Conservation (phyloP, 1,140 invertebrate genomes). For the Drosophila chauvacae region DNA sequence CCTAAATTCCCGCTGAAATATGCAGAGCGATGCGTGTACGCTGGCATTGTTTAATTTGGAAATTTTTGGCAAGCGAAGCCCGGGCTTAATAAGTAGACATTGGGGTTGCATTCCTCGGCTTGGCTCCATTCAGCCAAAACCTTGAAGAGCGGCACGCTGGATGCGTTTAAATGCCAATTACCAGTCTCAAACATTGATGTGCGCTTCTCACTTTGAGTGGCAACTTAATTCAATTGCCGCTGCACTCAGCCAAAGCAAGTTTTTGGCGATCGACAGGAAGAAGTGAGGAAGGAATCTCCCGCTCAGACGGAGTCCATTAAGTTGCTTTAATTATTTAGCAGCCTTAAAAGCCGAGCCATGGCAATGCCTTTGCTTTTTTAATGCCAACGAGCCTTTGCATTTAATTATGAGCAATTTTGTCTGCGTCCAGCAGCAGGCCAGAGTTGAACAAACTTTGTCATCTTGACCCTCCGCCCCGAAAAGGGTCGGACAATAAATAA, state of each 20-base stretch:
- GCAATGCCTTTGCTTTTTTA: slow-evolving; percentile 66
- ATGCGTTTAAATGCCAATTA: slow-evolving; percentile 61
- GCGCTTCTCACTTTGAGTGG: slow-evolving; percentile 66
- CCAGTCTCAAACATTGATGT: slow-evolving; percentile 65
- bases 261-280: slow-evolving; percentile 45
- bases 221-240: slow-evolving; percentile 77
- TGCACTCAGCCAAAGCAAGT: slow-evolving; percentile 68
- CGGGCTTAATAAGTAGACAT: slow-evolving; percentile 36
- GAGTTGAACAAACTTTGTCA: slow-evolving; percentile 43
- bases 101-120: slow-evolving; percentile 30
- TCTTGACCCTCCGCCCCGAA: slow-evolving; percentile 25
- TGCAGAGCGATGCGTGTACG: slow-evolving; percentile 54
- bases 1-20: slow-evolving; percentile 70
- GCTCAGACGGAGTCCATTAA: slow-evolving; percentile 70
- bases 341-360: slow-evolving; percentile 72
- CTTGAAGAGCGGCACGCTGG: slow-evolving; percentile 26
- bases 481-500: slow-evolving; percentile 49
- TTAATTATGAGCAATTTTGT: slow-evolving; percentile 73
- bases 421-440: slow-evolving; percentile 17
- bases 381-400: slow-evolving; percentile 72
- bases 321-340: slow-evolving; percentile 79
- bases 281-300: slow-evolving; percentile 6
- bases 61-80: slow-evolving; percentile 32
- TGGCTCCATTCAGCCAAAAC: not conserved
- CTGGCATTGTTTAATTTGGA: slow-evolving; percentile 54